Conservation (phyloP, 2,113 vertebrate species). For the Marcusenius ussheri region DNA sequence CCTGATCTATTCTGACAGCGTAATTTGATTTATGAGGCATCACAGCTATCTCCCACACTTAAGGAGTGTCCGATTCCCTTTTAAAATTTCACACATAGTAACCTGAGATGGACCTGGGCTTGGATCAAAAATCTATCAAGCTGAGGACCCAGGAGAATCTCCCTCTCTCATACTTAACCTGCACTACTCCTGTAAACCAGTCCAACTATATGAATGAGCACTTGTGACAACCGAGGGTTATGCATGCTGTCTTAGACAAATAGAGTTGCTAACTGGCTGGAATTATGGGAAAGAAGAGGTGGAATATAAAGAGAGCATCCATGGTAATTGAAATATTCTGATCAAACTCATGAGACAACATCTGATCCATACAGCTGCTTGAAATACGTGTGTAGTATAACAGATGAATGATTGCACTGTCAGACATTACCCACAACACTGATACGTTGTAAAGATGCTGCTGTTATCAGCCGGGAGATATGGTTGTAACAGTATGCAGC, state of each 20-base stretch:
- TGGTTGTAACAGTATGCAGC: background rate
- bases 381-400: background rate
- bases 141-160: background rate
- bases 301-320: background rate
- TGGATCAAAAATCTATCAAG: background rate
- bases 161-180: background rate
- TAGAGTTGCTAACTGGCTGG: background rate
- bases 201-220: background rate
- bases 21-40: background rate
- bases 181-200: background rate
- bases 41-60: background rate
- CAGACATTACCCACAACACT: background rate
- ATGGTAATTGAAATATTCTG: background rate
- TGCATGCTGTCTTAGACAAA: background rate
- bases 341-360: background rate
- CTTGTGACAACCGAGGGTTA: background rate
- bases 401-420: background rate
- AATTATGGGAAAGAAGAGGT: background rate
- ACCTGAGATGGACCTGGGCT: background rate
- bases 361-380: background rate
- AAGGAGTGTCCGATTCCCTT: background rate
- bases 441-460: background rate
- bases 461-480: background rate
- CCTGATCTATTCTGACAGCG: background rate
- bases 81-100: background rate